Conservation (phyloP, 2,113 vertebrate genomes). For the Eleginops maclovinus region DNA sequence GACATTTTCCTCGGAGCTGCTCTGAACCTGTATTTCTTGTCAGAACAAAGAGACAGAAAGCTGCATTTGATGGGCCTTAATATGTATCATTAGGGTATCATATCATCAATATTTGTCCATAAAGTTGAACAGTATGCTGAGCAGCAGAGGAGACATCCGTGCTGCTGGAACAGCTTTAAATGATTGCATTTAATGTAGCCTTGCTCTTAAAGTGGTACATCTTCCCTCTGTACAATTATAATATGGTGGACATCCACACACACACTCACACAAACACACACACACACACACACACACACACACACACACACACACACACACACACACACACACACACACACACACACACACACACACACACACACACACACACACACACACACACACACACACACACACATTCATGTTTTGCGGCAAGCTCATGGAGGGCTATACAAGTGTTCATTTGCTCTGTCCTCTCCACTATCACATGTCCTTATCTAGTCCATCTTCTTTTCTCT, state of each 20-base stretch:
- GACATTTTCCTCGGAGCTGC: neutral
- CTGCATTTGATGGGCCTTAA: neutral
- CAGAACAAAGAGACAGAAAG: too few relatives aligned
- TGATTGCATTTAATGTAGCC: slow-evolving; percentile 1
- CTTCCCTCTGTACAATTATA: slow-evolving; percentile 26
- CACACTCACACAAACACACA: neutral
- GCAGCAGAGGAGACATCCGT: neutral
- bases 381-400: too few relatives aligned
- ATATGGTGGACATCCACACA: slow-evolving; percentile 20
- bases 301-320: too few relatives aligned
- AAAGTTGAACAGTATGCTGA: too few relatives aligned
- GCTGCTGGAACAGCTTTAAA: slow-evolving; percentile 8
- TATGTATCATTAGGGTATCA: neutral
- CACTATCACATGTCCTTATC: slow-evolving; percentile 58
- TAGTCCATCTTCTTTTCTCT: slow-evolving; percentile 61
- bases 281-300: too few relatives aligned
- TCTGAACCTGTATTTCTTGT: neutral
- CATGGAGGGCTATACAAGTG: slow-evolving; percentile 44
- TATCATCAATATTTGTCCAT: neutral
- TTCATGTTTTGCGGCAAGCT: too few relatives aligned
- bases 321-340: too few relatives aligned
- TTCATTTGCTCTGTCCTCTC: slow-evolving; percentile 42
- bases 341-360: too few relatives aligned
- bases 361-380: too few relatives aligned
- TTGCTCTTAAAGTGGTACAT: slow-evolving; percentile 13